These are phyloP conservation scores for Capitulum mitella DNA, from an alignment of 2,888 invertebrate species.

Conservation along the genomic window DNA sequence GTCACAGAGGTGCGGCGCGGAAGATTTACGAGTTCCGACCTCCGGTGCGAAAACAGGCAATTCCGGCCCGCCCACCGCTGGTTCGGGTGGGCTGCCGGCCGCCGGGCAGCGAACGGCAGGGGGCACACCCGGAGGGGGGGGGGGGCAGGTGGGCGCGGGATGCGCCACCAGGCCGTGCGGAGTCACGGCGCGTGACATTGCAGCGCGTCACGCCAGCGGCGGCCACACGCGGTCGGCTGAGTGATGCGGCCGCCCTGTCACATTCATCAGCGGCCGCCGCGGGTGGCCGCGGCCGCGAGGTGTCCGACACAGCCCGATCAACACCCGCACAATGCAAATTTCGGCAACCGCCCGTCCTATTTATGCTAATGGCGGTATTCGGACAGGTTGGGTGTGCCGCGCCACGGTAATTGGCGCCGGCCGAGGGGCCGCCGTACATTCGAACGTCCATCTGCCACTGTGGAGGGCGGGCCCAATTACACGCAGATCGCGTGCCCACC, in stretches of 20 bases:
- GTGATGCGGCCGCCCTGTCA: background rate
- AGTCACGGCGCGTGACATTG: background rate
- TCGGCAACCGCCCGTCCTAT: background rate
- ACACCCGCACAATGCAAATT: background rate
- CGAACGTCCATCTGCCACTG: background rate
- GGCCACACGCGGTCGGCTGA: background rate
- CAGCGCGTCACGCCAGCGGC: background rate
- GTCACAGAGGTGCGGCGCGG: background rate
- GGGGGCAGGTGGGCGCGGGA: background rate
- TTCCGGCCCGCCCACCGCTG: too few relatives aligned
- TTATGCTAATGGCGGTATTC: background rate
- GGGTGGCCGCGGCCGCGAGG: background rate
- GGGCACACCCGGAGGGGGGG: background rate
- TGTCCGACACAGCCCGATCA: background rate
- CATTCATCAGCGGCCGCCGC: background rate
- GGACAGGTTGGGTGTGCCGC: background rate
- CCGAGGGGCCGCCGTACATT: background rate
- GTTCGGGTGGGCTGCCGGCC: background rate
- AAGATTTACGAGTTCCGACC: background rate
- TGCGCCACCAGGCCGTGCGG: background rate
- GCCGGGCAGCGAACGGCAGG: background rate
- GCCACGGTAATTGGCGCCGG: background rate
- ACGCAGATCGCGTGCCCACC: background rate
- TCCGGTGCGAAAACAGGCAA: too few relatives aligned
- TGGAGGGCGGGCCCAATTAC: background rate